Evolutionary conservation across 1,140 invertebrate genomes (phyloP).

Genomic region (Papilio polytes): DNA sequence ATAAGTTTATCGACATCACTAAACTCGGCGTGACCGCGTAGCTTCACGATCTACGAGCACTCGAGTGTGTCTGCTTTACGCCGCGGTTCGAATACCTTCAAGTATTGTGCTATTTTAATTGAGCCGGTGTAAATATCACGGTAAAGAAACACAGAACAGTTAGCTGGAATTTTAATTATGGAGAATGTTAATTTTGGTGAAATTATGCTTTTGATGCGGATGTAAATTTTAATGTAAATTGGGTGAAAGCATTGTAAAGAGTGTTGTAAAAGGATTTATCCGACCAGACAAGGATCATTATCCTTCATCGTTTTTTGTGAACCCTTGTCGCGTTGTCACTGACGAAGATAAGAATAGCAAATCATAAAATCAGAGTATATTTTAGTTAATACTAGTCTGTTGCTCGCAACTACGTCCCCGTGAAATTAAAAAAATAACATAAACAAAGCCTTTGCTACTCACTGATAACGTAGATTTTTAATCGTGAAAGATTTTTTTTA

Average conservation of each 20-base stretch:
- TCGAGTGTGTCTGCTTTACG: slow-evolving; percentile 25
- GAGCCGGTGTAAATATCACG: not conserved
- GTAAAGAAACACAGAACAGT: slow-evolving; percentile 7
- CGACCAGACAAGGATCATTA: too few species aligned
- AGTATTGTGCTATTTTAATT: slow-evolving; percentile 29
- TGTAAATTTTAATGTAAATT: slow-evolving; percentile 1
- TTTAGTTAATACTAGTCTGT: too few species aligned
- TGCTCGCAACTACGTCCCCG: too few species aligned
- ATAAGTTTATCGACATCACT: slow-evolving; percentile 34
- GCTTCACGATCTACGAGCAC: slow-evolving; percentile 35
- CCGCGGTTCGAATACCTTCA: slow-evolving; percentile 21
- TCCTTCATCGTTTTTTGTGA: not conserved
- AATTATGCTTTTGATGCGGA: not conserved
- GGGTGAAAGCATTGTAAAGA: not conserved
- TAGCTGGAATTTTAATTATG: not conserved
- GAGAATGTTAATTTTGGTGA: not conserved
- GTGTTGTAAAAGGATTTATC: too few species aligned
- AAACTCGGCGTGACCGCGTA: slow-evolving; percentile 36
- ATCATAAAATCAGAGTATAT: too few species aligned
- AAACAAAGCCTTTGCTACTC: too few species aligned
- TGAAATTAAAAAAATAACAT: too few species aligned
- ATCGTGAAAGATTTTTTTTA: too few species aligned
- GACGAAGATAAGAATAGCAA: too few species aligned
- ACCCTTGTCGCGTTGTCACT: not conserved
- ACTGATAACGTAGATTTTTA: too few species aligned